Conservation (phyloP, 2,888 invertebrate species). For the Deilephila porcellus region DNA sequence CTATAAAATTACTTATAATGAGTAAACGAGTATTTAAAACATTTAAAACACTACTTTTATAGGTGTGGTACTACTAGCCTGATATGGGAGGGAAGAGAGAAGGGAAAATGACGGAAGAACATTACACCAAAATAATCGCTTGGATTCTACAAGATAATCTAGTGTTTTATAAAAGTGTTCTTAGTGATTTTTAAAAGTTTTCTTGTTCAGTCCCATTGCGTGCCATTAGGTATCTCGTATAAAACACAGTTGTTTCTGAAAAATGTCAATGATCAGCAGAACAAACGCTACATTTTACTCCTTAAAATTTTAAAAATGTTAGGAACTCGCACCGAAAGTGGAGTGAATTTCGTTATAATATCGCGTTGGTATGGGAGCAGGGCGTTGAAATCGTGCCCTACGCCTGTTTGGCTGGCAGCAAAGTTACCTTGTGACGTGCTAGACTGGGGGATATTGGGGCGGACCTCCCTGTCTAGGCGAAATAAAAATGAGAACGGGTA, state of each 20-base stretch:
- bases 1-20: no score
- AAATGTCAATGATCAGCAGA: not conserved
- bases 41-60: no score
- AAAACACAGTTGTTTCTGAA: no score
- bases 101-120: no score
- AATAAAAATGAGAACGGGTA: not conserved
- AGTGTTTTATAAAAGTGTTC: no score
- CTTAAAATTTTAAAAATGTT: slow-evolving; percentile 48
- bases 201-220: no score
- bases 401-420: slow-evolving; percentile 52
- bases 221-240: no score
- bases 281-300: slow-evolving; percentile 34
- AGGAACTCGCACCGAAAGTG: slow-evolving; percentile 53
- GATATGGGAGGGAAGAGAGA: no score
- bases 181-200: no score
- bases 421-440: slow-evolving; percentile 61
- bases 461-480: not conserved
- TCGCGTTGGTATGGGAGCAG: slow-evolving; percentile 63
- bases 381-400: slow-evolving; percentile 64
- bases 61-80: no score
- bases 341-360: slow-evolving; percentile 76
- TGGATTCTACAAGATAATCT: no score
- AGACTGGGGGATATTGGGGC: not conserved
- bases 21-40: no score
- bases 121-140: not conserved